A percentile compares a stretch with the other conserved stretches of the same genome.
These are phyloP conservation scores for Pempheris klunzingeri DNA, from an alignment of 2,797 vertebrate species.

Conservation along the genomic window DNA sequence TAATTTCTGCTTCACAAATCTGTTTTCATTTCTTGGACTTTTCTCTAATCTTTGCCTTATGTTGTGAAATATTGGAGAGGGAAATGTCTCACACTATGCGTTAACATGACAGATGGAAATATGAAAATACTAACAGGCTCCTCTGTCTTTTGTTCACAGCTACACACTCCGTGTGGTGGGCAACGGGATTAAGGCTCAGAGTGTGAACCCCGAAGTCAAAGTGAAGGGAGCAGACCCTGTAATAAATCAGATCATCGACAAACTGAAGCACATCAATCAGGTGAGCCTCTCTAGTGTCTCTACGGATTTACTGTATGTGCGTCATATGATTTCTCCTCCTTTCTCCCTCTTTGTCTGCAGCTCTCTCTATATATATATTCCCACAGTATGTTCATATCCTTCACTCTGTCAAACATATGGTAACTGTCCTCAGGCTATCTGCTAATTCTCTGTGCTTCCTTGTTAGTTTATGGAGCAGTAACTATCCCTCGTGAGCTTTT, in stretches of 20 bases:
- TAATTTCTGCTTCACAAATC: neutral
- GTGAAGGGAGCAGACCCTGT: slow-evolving; percentile 90
- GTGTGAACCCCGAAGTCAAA: slow-evolving; percentile 91
- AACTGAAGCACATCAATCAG: slow-evolving; percentile 94
- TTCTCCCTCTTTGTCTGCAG: neutral
- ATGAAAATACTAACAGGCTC: slow-evolving; percentile 8
- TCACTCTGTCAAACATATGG: slow-evolving; percentile 40
- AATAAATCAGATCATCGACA: slow-evolving; percentile 93
- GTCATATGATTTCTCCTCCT: neutral
- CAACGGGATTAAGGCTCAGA: slow-evolving; percentile 91
- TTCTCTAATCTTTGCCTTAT: neutral
- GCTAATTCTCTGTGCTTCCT: slow-evolving; percentile 45
- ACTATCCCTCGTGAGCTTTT: slow-evolving; percentile 33
- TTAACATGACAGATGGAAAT: neutral
- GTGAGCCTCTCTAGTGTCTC: slow-evolving; percentile 76
- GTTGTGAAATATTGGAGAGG: neutral
- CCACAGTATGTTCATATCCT: no score
- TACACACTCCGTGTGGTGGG: slow-evolving; percentile 90
- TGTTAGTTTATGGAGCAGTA: slow-evolving; percentile 36
- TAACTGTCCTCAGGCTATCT: slow-evolving; percentile 29
- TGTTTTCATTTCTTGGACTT: neutral
- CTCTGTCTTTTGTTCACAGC: slow-evolving; percentile 72
- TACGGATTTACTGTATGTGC: neutral
- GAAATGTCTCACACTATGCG: no score
- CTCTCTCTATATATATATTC: no score